Percentiles rank a stretch among this genome's conserved stretches.
phyloP scores from a whole-genome alignment of 2,113 vertebrate species.

The Dromas ardeola region DNA sequence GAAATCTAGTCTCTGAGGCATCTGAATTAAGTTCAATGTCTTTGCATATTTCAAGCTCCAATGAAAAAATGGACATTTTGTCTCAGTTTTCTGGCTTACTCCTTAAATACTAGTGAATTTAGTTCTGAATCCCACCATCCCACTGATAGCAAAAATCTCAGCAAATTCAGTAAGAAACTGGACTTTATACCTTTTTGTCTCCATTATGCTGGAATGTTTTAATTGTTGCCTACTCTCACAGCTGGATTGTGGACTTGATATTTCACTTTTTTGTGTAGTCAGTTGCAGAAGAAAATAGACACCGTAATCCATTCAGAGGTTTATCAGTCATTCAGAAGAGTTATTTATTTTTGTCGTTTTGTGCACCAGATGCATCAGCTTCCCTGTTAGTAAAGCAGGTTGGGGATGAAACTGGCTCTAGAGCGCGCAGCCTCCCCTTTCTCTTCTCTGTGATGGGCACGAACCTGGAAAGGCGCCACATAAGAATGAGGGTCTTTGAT shows the following conservation, averaged over 20 bases:
- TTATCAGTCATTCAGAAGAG: neutral
- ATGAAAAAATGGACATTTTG: conserved; percentile 22
- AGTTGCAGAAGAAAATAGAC: neutral
- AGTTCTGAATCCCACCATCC: neutral
- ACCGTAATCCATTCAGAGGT: neutral
- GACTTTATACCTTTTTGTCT: neutral
- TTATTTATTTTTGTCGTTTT: neutral
- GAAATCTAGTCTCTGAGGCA: conserved; percentile 14
- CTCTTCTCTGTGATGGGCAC: neutral
- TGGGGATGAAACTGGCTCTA: neutral
- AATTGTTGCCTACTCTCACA: neutral
- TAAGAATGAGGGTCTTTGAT: neutral
- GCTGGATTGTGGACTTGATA: neutral
- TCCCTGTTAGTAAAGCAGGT: neutral
- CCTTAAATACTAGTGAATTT: neutral
- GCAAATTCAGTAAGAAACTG: neutral
- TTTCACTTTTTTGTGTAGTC: neutral
- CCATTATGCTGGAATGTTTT: neutral
- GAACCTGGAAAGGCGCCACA: neutral
- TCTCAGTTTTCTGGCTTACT: neutral
- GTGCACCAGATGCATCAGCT: neutral
- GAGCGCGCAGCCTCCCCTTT: neutral
- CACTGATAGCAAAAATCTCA: neutral
- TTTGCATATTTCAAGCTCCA: conserved; percentile 38
- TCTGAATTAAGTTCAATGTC: conserved; percentile 42